Evolutionary conservation across 2,888 invertebrate species (phyloP).

Genomic region (Ochropacha duplaris): DNA sequence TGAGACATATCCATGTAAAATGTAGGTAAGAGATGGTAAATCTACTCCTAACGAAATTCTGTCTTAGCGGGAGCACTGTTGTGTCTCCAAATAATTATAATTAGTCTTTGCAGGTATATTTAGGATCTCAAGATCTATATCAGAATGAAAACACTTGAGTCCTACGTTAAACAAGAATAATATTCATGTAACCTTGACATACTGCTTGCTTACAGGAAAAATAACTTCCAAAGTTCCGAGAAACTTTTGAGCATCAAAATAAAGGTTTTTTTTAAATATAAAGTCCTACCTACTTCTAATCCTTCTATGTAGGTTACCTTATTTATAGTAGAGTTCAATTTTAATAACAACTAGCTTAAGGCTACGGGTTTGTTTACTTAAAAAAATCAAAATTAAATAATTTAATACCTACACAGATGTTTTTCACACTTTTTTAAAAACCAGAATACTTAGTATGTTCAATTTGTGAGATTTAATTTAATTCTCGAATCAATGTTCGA

Average conservation of each 20-base stretch:
- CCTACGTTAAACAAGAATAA: constrained; percentile 1
- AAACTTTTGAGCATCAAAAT: not conserved
- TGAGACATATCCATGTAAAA: not conserved
- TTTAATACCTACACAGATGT: too few relatives aligned
- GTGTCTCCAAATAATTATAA: not conserved
- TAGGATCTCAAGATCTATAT: not conserved
- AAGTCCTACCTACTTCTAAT: not conserved
- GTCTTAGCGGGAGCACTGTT: not conserved
- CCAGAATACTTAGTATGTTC: too few relatives aligned
- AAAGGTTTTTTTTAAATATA: not conserved
- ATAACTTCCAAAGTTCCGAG: constrained; percentile 1
- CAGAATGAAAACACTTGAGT: not conserved
- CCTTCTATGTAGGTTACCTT: not conserved
- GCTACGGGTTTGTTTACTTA: not conserved
- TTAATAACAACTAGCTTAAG: not conserved
- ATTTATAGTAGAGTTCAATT: not conserved
- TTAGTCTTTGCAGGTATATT: not conserved
- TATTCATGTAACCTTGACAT: not conserved
- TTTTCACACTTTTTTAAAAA: too few relatives aligned
- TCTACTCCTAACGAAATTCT: not conserved
- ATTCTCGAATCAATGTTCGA: too few relatives aligned
- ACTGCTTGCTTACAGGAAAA: constrained; percentile 4
- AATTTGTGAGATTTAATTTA: too few relatives aligned
- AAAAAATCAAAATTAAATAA: too few relatives aligned
- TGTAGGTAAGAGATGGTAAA: not conserved